These are phyloP conservation scores for Romanomermis culicivorax DNA, from an alignment of 2,888 invertebrate genomes.

Conservation along the genomic window DNA sequence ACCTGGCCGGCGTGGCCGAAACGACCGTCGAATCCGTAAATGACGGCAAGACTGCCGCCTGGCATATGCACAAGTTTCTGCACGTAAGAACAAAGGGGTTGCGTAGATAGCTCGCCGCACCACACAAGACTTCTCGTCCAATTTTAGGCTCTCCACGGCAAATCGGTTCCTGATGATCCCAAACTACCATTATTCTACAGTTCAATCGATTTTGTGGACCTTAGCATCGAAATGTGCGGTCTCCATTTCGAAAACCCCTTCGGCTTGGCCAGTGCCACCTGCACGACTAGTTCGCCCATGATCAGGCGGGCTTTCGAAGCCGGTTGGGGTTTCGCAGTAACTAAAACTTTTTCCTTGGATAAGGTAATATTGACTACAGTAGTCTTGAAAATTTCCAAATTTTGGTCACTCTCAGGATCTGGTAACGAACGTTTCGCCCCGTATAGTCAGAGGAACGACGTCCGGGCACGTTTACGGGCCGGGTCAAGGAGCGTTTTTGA, in stretches of 20 bases:
- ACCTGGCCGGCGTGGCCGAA: slow-evolving; percentile 75
- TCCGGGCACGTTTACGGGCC: slow-evolving; percentile 77
- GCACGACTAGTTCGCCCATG: slow-evolving; percentile 81
- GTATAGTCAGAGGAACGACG: slow-evolving; percentile 79
- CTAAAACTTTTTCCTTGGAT: slow-evolving; percentile 81
- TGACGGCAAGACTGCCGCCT: slow-evolving; percentile 90
- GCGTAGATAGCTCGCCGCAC: neutral
- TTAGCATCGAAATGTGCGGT: slow-evolving; percentile 77
- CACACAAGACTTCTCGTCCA: too few species aligned
- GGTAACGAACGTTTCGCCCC: slow-evolving; percentile 86
- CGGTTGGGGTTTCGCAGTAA: slow-evolving; percentile 93
- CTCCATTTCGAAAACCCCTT: slow-evolving; percentile 86
- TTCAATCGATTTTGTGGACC: slow-evolving; percentile 73
- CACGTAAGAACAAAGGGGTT: slow-evolving; percentile 40
- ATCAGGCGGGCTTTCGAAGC: slow-evolving; percentile 77
- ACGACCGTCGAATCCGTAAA: slow-evolving; percentile 96
- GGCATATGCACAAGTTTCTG: slow-evolving; percentile 74
- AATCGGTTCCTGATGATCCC: slow-evolving; percentile 43
- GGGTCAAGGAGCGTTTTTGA: slow-evolving; percentile 83
- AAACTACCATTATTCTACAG: slow-evolving; percentile 73
- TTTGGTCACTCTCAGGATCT: slow-evolving; percentile 43
- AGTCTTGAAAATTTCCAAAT: neutral
- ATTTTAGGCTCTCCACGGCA: slow-evolving; percentile 31
- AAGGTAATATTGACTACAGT: slow-evolving; percentile 42
- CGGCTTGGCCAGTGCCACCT: slow-evolving; percentile 87